Percentiles rank a stretch among this genome's conserved stretches.
phyloP scores from a whole-genome alignment of 2,888 invertebrate species.

The Ernsta delagoae region DNA sequence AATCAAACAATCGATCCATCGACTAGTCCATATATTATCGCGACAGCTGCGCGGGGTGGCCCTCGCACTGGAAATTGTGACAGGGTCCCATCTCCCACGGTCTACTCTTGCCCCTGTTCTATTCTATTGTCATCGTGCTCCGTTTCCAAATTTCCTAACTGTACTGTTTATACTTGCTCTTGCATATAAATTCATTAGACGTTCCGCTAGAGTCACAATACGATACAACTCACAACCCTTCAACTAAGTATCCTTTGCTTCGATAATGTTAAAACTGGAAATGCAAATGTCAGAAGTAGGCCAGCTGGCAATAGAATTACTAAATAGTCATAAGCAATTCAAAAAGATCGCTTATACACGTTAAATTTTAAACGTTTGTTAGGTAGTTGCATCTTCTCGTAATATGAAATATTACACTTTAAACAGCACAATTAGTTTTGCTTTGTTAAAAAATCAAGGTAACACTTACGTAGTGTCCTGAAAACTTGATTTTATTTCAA shows the following conservation, averaged over 20 bases:
- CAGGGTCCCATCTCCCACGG: slow-evolving; percentile 62
- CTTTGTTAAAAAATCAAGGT: no score
- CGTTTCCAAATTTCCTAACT: slow-evolving; percentile 26
- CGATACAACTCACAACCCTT: slow-evolving; percentile 25
- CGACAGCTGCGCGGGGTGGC: slow-evolving; percentile 74
- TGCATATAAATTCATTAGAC: slow-evolving; percentile 22
- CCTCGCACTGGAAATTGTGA: slow-evolving; percentile 53
- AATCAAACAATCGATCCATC: slow-evolving; percentile 78
- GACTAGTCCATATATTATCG: slow-evolving; percentile 63
- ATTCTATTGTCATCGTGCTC: slow-evolving; percentile 26
- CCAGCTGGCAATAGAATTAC: slow-evolving; percentile 9
- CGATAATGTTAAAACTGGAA: slow-evolving; percentile 15
- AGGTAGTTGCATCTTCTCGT: no score
- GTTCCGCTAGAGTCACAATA: slow-evolving; percentile 22
- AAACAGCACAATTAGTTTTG: no score
- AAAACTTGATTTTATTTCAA: no score
- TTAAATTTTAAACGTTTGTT: no score
- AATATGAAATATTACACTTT: no score
- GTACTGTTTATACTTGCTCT: neutral
- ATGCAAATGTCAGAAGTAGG: slow-evolving; percentile 13
- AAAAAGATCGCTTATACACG: no score
- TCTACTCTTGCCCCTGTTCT: slow-evolving; percentile 47
- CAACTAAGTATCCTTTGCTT: slow-evolving; percentile 8
- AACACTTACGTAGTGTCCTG: no score
- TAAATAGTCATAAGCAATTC: neutral